These are phyloP conservation scores for Cheilosia variabilis DNA, from an alignment of 2,888 invertebrate genomes.

Conservation along the genomic window DNA sequence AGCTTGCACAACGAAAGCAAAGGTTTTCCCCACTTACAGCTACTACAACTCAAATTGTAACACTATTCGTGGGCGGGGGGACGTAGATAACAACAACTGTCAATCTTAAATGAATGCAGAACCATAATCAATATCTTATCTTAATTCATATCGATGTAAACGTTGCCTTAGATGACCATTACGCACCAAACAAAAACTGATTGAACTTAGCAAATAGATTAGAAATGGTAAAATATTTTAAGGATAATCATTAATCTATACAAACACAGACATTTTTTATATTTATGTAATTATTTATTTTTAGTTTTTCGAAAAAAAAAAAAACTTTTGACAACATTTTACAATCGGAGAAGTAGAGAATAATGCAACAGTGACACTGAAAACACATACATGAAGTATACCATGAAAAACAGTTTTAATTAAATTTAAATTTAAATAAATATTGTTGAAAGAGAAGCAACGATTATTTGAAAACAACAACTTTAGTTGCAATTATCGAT, in stretches of 20 bases:
- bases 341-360: slow-evolving; percentile 15
- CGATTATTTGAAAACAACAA: too few species aligned
- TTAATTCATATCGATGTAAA: slow-evolving; percentile 82
- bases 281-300: slow-evolving; percentile 23
- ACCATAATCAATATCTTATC: slow-evolving; percentile 37
- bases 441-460: too few species aligned
- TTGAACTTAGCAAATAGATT: slow-evolving; percentile 12
- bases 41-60: background rate
- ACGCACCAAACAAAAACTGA: slow-evolving; percentile 17
- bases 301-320: slow-evolving; percentile 20
- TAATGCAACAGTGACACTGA: background rate
- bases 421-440: too few species aligned
- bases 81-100: background rate
- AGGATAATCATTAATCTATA: slow-evolving; percentile 56
- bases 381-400: background rate
- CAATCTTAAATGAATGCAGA: slow-evolving; percentile 1
- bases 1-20: slow-evolving; percentile 62
- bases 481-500: too few species aligned
- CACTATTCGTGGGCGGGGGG: background rate
- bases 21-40: background rate
- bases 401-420: too few species aligned
- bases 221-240: slow-evolving; percentile 63
- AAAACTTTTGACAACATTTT: slow-evolving; percentile 35
- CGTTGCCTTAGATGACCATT: slow-evolving; percentile 82
- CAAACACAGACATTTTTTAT: slow-evolving; percentile 25